phyloP scores from a whole-genome alignment of 2,888 invertebrate species.

The Epirrita christyi region DNA sequence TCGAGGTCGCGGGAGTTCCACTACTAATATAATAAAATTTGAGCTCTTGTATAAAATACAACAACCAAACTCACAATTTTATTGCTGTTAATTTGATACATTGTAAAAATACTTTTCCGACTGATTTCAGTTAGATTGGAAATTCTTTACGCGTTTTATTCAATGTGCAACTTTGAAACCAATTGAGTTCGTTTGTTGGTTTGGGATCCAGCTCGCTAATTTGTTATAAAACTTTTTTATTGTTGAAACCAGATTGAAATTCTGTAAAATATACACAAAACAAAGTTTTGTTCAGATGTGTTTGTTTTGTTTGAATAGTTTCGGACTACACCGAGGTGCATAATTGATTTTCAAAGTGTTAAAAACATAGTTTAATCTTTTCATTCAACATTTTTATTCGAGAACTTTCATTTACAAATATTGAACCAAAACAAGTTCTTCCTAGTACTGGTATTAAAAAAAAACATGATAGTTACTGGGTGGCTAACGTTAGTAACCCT shows the following conservation, averaged over 20 bases:
- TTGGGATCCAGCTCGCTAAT: conserved; percentile 22
- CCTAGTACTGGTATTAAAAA: too few relatives aligned
- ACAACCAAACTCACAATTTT: neutral
- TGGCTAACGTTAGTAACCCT: too few relatives aligned
- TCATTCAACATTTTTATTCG: too few relatives aligned
- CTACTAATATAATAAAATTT: too few relatives aligned
- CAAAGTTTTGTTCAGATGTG: conserved; percentile 9
- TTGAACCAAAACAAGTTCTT: too few relatives aligned
- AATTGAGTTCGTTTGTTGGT: conserved; percentile 53
- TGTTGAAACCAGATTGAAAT: conserved; percentile 28
- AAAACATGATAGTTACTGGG: too few relatives aligned
- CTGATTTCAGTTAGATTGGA: conserved; percentile 52
- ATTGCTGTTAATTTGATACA: conserved; percentile 1
- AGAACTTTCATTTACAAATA: too few relatives aligned
- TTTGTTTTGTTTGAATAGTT: conserved; percentile 23
- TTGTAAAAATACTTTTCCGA: conserved; percentile 29
- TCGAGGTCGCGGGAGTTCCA: too few relatives aligned
- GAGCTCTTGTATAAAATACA: neutral
- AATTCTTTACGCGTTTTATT: conserved; percentile 60
- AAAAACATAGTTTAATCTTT: too few relatives aligned
- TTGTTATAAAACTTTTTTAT: conserved; percentile 29
- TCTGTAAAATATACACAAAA: conserved; percentile 24
- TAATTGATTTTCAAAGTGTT: too few relatives aligned
- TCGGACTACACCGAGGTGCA: neutral
- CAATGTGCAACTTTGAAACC: conserved; percentile 60